phyloP scores from a whole-genome alignment of 2,888 invertebrate species.

The Yponomeuta evonymella region DNA sequence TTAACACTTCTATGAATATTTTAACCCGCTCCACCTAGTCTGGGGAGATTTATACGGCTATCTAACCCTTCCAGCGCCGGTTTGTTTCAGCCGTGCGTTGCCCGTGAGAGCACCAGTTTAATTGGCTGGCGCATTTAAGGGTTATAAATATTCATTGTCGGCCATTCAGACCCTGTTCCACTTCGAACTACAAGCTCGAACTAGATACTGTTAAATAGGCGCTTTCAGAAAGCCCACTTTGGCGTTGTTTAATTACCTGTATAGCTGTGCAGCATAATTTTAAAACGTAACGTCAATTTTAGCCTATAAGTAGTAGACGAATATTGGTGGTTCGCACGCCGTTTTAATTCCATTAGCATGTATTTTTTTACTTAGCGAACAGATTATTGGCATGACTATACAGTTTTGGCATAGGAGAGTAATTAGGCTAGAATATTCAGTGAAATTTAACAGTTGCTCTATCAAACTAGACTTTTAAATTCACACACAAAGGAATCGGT shows the following conservation, averaged over 20 bases:
- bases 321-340: too few species aligned
- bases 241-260: background rate
- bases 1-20: conserved; percentile 1
- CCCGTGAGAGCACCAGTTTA: conserved; percentile 48
- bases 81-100: conserved; percentile 29
- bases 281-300: too few species aligned
- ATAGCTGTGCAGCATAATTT: too few species aligned
- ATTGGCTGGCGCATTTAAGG: conserved; percentile 70
- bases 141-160: conserved; percentile 71
- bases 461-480: too few species aligned
- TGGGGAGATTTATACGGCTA: background rate
- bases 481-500: too few species aligned
- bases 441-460: too few species aligned
- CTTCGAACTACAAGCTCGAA: conserved; percentile 5
- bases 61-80: conserved; percentile 9
- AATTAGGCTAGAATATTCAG: too few species aligned
- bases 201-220: conserved; percentile 24
- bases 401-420: too few species aligned
- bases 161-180: conserved; percentile 32
- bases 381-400: too few species aligned
- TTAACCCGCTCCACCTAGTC: background rate
- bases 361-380: too few species aligned
- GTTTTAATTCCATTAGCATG: too few species aligned
- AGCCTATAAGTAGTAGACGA: too few species aligned
- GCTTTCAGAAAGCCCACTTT: background rate